Evolutionary conservation across 2,797 vertebrate genomes (phyloP).

Genomic region (Psittacula echo): DNA sequence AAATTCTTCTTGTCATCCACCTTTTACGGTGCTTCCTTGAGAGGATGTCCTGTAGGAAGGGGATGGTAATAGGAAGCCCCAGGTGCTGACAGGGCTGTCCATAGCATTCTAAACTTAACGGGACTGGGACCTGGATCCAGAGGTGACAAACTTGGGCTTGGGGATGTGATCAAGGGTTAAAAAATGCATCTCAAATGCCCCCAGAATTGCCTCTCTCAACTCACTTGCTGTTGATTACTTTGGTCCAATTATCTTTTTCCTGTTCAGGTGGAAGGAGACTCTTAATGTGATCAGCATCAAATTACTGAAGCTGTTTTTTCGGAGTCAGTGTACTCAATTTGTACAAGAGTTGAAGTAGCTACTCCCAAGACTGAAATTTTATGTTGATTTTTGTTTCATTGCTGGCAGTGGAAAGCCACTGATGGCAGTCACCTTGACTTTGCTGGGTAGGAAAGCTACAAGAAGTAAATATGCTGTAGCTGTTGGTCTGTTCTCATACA

Average conservation of each 20-base stretch:
- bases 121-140: not conserved
- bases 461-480: not conserved
- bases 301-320: not conserved
- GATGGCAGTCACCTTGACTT: not conserved
- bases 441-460: not conserved
- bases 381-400: not conserved
- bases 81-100: not conserved
- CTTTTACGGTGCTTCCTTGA: not conserved
- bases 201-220: rapidly evolving
- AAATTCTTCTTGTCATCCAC: not conserved
- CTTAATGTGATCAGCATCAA: not conserved
- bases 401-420: not conserved
- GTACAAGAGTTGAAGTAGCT: not conserved
- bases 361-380: not conserved
- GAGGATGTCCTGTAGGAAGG: not conserved
- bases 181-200: not conserved
- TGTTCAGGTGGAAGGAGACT: not conserved
- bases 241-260: not conserved
- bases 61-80: not conserved
- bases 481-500: not conserved
- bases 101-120: not conserved
- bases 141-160: not conserved
- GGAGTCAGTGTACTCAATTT: not conserved
- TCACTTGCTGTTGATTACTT: not conserved
- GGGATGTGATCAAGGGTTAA: not conserved